phyloP scores from a whole-genome alignment of 2,888 invertebrate species.

The Melieria omissa region DNA sequence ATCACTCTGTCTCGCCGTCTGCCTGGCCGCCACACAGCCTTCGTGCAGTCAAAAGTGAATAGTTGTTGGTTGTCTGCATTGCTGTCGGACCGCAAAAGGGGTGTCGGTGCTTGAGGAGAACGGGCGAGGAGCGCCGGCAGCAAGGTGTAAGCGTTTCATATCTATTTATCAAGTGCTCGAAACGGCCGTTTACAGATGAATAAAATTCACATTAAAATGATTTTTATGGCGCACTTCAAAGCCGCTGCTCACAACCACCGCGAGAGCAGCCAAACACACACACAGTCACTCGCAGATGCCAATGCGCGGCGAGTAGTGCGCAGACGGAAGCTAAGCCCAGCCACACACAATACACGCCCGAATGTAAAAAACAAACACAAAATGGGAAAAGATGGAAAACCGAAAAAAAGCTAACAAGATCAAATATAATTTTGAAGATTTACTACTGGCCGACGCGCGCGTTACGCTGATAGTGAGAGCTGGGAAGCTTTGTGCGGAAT shows the following conservation, averaged over 20 bases:
- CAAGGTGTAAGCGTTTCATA: neutral
- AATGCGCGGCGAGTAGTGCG: too few relatives aligned
- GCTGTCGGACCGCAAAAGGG: too few relatives aligned
- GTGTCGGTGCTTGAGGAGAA: too few relatives aligned
- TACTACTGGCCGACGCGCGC: conserved; percentile 20
- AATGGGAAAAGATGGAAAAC: conserved; percentile 33
- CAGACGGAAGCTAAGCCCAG: neutral
- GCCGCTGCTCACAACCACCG: conserved; percentile 45
- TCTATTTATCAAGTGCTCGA: conserved; percentile 1
- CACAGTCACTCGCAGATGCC: too few relatives aligned
- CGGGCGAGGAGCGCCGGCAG: too few relatives aligned
- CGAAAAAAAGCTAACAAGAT: conserved; percentile 31
- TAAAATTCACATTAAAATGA: conserved; percentile 48
- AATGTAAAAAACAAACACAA: conserved; percentile 47
- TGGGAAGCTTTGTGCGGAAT: too few relatives aligned
- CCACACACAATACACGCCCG: neutral
- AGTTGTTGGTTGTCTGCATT: too few relatives aligned
- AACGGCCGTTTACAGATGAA: conserved; percentile 16
- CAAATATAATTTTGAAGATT: conserved; percentile 41
- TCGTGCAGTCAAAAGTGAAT: too few relatives aligned
- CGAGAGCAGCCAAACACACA: conserved; percentile 19
- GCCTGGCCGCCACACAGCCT: too few relatives aligned
- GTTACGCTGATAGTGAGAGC: neutral
- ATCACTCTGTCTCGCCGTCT: too few relatives aligned
- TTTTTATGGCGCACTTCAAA: conserved; percentile 56